Conservation (phyloP, 1,140 invertebrate genomes). For the Marisa cornuarietis region DNA sequence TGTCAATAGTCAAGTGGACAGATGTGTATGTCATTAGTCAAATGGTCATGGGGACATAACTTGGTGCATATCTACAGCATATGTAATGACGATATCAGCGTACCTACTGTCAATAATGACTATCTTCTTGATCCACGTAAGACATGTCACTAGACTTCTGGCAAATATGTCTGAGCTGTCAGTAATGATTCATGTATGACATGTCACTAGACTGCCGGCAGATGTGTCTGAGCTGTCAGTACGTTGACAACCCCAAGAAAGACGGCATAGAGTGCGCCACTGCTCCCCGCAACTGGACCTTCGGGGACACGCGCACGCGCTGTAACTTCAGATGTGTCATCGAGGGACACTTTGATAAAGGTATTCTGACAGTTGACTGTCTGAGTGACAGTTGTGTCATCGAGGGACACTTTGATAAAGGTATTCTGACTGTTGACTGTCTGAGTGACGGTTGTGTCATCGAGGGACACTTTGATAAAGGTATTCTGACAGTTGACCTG, state of each 20-base stretch:
- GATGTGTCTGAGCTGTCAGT: slow-evolving; percentile 27
- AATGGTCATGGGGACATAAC: too few relatives aligned
- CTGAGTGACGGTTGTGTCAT: background rate
- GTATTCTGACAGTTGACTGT: background rate
- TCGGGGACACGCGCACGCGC: slow-evolving; percentile 25
- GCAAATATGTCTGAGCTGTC: too few relatives aligned
- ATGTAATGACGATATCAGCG: too few relatives aligned
- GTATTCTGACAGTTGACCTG: background rate
- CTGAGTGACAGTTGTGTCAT: background rate
- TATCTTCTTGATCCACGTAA: too few relatives aligned
- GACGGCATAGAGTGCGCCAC: slow-evolving; percentile 23
- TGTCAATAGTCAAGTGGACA: too few relatives aligned
- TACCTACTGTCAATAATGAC: too few relatives aligned
- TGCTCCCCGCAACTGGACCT: slow-evolving; percentile 22
- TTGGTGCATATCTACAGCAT: too few relatives aligned
- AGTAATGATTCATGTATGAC: too few relatives aligned
- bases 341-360: slow-evolving; percentile 12
- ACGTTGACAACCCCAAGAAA: slow-evolving; percentile 8
- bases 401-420: slow-evolving; percentile 12
- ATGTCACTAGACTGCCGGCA: slow-evolving; percentile 8
- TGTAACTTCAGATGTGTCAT: slow-evolving; percentile 17
- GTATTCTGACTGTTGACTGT: background rate
- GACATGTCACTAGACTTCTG: too few relatives aligned
- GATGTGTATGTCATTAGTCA: too few relatives aligned
- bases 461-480: slow-evolving; percentile 12